Evolutionary conservation across 2,888 invertebrate species (phyloP), one percentile per base, ranked within the genome.

Genomic region (Drosophila phalerata): DNA sequence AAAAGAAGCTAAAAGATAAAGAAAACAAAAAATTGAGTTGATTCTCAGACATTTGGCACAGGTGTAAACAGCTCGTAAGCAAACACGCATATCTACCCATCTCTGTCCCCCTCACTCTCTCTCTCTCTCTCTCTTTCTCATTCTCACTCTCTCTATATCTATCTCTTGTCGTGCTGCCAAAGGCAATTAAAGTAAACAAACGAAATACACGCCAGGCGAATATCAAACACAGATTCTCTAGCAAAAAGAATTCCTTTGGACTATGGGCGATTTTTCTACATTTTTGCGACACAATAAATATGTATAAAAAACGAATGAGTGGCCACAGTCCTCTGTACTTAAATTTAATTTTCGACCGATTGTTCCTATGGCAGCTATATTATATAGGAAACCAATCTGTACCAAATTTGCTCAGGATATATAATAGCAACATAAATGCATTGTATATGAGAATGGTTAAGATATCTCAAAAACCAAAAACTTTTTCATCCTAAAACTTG

Each of bases 121-220:
- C n/a, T n/a, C n/a, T 22, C 3, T 22, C 22, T 2, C 51, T 2
- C 37, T 5, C 8, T n/a, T 5, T 1, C 28, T 28, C 52, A 0
- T 4, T 28, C 8, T 28, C 28, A 4, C 4, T 3, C 10, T 3
- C 52, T 6, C n/a, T 17, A 11, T 15, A 11, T 22, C n/a, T 11
- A 25, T 37, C 37, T 15, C 37, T 15, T 19, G 22, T 25, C 11
- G 17, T 40, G 40, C 60, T 67, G 71, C 75, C 75, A 81, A 70
- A 70, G 78, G 75, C 81, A 79, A 83, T 82, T 82, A 79, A 82
- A 80, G 73, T 85, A 78, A 82, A 84, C 85, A 77, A 61, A 69
- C 42, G 45, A 68, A 72, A 74, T 52, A 57, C 51, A 75, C 63
- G 45, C 60, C 51, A 34, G 67, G 69, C 76, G 61, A 58, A 77